These are phyloP conservation scores for Chiridota heheva DNA, from an alignment of 35 echinoderm and acorn worm species.

Conservation along the genomic window DNA sequence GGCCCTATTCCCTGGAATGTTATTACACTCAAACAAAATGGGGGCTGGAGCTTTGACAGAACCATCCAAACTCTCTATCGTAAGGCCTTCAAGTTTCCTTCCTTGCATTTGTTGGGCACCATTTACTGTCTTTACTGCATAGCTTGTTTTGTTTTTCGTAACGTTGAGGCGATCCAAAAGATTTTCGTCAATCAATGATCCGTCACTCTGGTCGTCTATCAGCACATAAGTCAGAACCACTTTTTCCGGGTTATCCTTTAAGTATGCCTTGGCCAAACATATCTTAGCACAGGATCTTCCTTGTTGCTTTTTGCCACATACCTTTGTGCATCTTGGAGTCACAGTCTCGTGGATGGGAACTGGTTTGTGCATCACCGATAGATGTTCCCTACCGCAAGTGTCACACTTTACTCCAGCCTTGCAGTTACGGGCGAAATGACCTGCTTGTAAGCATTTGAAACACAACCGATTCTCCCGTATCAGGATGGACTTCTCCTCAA, in stretches of 20 bases:
- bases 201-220: slow-evolving; percentile 64
- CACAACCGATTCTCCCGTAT: slow-evolving; percentile 34
- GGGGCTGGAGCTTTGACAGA: not conserved
- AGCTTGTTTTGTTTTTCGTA: slow-evolving; percentile 7
- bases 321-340: slow-evolving; percentile 45
- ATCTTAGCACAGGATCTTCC: slow-evolving; percentile 63
- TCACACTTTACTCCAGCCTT: slow-evolving; percentile 33
- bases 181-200: slow-evolving; percentile 34
- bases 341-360: not conserved
- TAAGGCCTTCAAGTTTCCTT: slow-evolving; percentile 13
- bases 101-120: slow-evolving; percentile 31
- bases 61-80: slow-evolving; percentile 50
- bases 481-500: slow-evolving; percentile 14
- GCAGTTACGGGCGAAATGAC: slow-evolving; percentile 35
- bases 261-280: slow-evolving; percentile 48
- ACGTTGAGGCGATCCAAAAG: slow-evolving; percentile 33
- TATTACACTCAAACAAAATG: slow-evolving; percentile 31
- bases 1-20: slow-evolving; percentile 49
- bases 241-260: slow-evolving; percentile 16
- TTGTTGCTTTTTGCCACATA: slow-evolving; percentile 31
- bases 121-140: slow-evolving; percentile 38
- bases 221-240: slow-evolving; percentile 34
- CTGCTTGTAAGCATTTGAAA: slow-evolving; percentile 42
- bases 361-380: slow-evolving; percentile 23
- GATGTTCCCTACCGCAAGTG: slow-evolving; percentile 10